Conservation (phyloP, 92 coral and sea anemone species). For the Isaurus tuberculatus region DNA sequence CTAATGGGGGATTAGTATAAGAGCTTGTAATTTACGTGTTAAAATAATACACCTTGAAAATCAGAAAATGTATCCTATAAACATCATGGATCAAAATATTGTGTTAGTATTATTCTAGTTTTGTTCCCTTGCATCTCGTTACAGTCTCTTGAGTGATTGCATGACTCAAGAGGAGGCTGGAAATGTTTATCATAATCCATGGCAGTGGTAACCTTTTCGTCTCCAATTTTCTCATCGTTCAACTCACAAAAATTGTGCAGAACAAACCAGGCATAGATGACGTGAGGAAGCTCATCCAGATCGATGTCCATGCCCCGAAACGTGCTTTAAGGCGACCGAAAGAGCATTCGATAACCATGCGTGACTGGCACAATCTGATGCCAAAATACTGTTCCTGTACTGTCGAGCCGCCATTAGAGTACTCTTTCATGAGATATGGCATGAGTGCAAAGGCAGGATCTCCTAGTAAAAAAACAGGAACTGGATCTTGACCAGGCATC, state of each 20-base stretch:
- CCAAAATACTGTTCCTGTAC: neutral
- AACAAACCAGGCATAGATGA: neutral
- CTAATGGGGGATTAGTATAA: too few relatives aligned
- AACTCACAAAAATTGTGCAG: conserved; percentile 4
- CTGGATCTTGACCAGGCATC: too few relatives aligned
- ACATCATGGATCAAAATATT: conserved; percentile 5
- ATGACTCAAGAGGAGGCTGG: neutral
- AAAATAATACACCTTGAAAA: neutral
- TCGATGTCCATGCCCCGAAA: neutral
- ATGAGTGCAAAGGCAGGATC: too few relatives aligned
- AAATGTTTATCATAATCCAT: conserved; percentile 1
- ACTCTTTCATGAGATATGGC: too few relatives aligned
- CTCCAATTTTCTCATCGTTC: conserved; percentile 3
- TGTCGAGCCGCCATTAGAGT: neutral
- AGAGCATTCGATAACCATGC: conserved; percentile 5
- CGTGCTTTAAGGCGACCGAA: conserved; percentile 3
- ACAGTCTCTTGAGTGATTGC: conserved; percentile 2
- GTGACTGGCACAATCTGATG: neutral
- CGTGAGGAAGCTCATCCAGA: neutral
- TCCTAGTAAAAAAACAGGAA: too few relatives aligned
- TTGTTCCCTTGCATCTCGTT: neutral
- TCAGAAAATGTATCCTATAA: neutral
- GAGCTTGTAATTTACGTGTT: too few relatives aligned
- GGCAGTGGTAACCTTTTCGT: neutral
- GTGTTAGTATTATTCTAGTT: neutral